A percentile compares a stretch with the other conserved stretches of the same genome.
Evolutionary conservation across 2,888 invertebrate species (phyloP).

Genomic region (Hirtodrosophila confusa): DNA sequence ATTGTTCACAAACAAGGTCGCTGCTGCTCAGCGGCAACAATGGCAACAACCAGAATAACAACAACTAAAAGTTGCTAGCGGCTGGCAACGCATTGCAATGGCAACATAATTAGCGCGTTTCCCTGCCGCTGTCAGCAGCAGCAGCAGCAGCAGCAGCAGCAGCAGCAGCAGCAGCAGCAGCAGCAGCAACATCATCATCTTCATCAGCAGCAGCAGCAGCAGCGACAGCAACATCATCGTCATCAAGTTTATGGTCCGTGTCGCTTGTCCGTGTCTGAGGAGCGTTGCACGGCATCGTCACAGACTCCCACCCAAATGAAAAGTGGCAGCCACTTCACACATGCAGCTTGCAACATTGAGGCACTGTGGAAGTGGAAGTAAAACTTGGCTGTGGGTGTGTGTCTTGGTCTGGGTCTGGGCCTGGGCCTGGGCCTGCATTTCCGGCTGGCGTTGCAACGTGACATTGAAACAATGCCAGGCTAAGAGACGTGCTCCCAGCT

Average conservation of each 20-base stretch:
- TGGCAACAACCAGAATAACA: slow-evolving; percentile 13
- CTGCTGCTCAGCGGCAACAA: slow-evolving; percentile 27
- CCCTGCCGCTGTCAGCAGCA: slow-evolving; percentile 47
- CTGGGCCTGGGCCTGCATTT: slow-evolving; percentile 28
- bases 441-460: slow-evolving; percentile 56
- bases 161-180: slow-evolving; percentile 14
- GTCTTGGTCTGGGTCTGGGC: not conserved
- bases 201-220: slow-evolving; percentile 15
- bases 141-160: slow-evolving; percentile 10
- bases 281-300: slow-evolving; percentile 23
- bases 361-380: slow-evolving; percentile 18
- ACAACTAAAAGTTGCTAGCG: slow-evolving; percentile 17
- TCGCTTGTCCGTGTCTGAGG: slow-evolving; percentile 56
- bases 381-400: not conserved
- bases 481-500: slow-evolving; percentile 30
- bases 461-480: slow-evolving; percentile 71
- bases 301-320: slow-evolving; percentile 32
- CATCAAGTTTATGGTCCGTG: slow-evolving; percentile 42
- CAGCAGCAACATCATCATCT: slow-evolving; percentile 22
- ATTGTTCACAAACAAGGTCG: slow-evolving; percentile 39
- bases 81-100: slow-evolving; percentile 22
- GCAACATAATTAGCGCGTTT: slow-evolving; percentile 75
- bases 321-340: slow-evolving; percentile 55
- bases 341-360: slow-evolving; percentile 36
- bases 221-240: slow-evolving; percentile 14